phyloP scores from a whole-genome alignment of 2,113 vertebrate genomes.

The Tiliqua scincoides region DNA sequence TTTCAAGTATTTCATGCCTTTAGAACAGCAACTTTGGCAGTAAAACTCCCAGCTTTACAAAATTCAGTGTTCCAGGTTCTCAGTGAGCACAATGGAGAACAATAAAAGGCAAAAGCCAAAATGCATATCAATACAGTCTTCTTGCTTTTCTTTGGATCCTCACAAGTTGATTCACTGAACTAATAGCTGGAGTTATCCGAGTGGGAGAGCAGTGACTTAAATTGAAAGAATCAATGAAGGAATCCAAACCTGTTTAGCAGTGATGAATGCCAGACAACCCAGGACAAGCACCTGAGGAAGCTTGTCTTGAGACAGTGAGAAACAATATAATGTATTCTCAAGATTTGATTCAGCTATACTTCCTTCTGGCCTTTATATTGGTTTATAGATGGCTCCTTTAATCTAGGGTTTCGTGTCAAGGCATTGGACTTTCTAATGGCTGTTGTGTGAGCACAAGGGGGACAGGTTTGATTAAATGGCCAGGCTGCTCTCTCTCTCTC shows the following conservation, averaged over 20 bases:
- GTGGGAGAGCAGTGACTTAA: slow-evolving; percentile 56
- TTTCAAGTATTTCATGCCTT: not conserved
- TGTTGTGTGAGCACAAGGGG: slow-evolving; percentile 65
- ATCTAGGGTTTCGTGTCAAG: slow-evolving; percentile 66
- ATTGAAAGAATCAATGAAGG: slow-evolving; percentile 14
- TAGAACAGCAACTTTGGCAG: too few species aligned
- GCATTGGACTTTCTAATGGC: slow-evolving; percentile 68
- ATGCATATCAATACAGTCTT: too few species aligned
- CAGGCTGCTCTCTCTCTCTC: slow-evolving; percentile 39
- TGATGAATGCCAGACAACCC: slow-evolving; percentile 61
- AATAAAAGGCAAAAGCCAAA: too few species aligned
- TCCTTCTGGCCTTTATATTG: slow-evolving; percentile 71
- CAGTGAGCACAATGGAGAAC: too few species aligned
- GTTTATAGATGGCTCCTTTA: slow-evolving; percentile 72
- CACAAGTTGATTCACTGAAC: slow-evolving; percentile 31
- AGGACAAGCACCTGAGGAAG: slow-evolving; percentile 58
- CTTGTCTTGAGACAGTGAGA: slow-evolving; percentile 53
- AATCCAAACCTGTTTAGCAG: not conserved
- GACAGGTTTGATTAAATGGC: slow-evolving; percentile 65
- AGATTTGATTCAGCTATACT: slow-evolving; percentile 71
- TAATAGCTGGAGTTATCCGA: slow-evolving; percentile 60
- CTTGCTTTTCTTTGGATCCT: not conserved
- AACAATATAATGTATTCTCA: slow-evolving; percentile 65
- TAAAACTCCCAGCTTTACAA: too few species aligned
- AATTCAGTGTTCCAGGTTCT: too few species aligned